Base-by-base conservation (phyloP, 2,797 vertebrate species). In the Helostoma temminkii region DNA sequence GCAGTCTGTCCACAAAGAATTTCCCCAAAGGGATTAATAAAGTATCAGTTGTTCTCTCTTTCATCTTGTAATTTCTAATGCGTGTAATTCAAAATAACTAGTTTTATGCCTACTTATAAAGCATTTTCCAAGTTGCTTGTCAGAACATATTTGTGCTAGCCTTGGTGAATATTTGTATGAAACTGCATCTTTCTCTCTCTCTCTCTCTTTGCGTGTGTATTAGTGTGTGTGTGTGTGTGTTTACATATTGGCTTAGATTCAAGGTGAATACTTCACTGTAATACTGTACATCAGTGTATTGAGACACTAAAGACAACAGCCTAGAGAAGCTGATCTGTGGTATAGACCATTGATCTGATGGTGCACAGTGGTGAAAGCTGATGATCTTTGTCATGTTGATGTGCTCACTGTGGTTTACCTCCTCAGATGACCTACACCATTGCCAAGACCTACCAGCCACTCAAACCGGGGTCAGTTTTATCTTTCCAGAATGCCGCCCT, bases 371-470 rank as follows among this genome's bases (percentile, higher is more conserved):
- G 26, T 82, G 78, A 83, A 81, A 82, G 74, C 43, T 16, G 71
- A 83, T 61, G 63, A 84, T 76, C 66, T 74, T 83, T 81, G 80
- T 81, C 75, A 76, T 72, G 78, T 61, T 79, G 67, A 82, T 75
- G 59, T 19, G 22, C 67, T 72, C 41, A 2, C 75, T 84, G 64
- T 71, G 45, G 49, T 82, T 66, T 83, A 70, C 58, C 68, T 86
- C 87, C 77, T 84, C 90, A 95, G 94, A 95, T 95, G 42, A 95
- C 94, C 12, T 93, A 93, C 85, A 92, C 91, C 86, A 94, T 95
- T 55, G 93, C 94, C 73, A 95, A 93, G 88, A 94, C 93, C 43
- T 95, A 95, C 90, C 94, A 95, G 88, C 94, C 94, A 34, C 87
- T 90, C 55, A 95, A 93, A 76, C 91, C 92, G 1, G 93, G 92